phyloP scores from a whole-genome alignment of 92 coral and sea anemone genomes.

The Heteractis magnifica region DNA sequence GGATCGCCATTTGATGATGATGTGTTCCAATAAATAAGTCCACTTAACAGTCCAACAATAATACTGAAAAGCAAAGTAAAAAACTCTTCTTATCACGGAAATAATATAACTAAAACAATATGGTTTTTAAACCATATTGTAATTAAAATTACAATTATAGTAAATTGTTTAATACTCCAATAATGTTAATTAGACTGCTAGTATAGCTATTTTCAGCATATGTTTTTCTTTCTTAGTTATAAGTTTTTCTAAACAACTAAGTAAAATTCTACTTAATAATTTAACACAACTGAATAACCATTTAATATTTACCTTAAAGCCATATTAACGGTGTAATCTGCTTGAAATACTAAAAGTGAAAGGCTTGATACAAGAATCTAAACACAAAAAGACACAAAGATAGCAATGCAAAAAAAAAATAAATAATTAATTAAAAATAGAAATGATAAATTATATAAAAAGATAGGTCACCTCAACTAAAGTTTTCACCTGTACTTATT shows the following conservation, averaged over 20 bases:
- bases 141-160: too few relatives aligned
- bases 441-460: too few relatives aligned
- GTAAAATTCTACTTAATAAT: not conserved
- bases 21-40: slow-evolving; percentile 35
- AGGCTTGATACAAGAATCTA: slow-evolving; percentile 38
- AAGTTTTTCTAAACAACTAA: too few relatives aligned
- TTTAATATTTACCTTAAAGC: slow-evolving; percentile 32
- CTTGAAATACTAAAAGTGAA: slow-evolving; percentile 43
- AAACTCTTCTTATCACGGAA: not conserved
- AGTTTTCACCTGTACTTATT: too few relatives aligned
- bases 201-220: too few relatives aligned
- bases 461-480: too few relatives aligned
- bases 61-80: slow-evolving; percentile 32
- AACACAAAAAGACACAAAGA: not conserved
- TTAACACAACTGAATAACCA: not conserved
- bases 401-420: not conserved
- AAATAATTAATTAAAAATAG: not conserved
- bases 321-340: slow-evolving; percentile 24
- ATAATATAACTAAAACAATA: not conserved
- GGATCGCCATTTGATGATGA: slow-evolving; percentile 20
- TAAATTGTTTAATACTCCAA: not conserved
- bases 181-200: not conserved
- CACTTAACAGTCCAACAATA: slow-evolving; percentile 35
- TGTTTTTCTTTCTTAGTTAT: too few relatives aligned
- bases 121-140: not conserved